Percentiles rank a stretch among this genome's conserved stretches.
Conservation (phyloP, 2,113 vertebrate species). For the Laticauda colubrina region DNA sequence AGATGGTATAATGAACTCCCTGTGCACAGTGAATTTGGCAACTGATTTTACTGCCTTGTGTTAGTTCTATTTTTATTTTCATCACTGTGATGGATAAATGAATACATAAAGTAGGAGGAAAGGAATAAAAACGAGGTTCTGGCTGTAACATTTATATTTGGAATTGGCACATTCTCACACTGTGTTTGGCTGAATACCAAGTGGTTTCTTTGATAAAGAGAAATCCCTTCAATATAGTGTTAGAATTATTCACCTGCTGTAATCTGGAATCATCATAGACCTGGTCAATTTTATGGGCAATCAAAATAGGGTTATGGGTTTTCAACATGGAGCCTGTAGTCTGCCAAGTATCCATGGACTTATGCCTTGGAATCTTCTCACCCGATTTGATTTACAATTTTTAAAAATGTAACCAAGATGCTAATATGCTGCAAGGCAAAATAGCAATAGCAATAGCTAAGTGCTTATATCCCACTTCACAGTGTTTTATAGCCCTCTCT, state of each 20-base stretch:
- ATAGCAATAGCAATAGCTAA: neutral
- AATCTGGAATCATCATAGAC: neutral
- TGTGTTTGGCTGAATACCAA: conserved; percentile 17
- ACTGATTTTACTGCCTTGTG: conserved; percentile 28
- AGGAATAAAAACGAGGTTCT: conserved; percentile 28
- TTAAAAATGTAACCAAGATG: neutral
- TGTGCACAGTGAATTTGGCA: conserved; percentile 44
- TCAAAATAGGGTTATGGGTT: neutral
- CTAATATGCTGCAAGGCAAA: neutral
- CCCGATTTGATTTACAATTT: neutral
- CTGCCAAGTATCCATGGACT: neutral
- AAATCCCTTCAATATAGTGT: neutral
- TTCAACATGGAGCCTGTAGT: neutral
- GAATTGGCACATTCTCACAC: conserved; percentile 9
- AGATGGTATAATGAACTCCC: conserved; percentile 36
- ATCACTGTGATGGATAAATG: neutral
- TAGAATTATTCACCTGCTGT: neutral
- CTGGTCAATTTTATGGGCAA: neutral
- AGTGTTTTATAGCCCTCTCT: too few relatives aligned
- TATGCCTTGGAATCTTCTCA: neutral
- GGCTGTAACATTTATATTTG: neutral
- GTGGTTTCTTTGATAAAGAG: conserved; percentile 10
- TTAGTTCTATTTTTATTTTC: conserved; percentile 39
- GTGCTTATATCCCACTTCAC: too few relatives aligned
- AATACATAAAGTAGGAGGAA: conserved; percentile 28